These are phyloP conservation scores for Phyllostomus discolor DNA, from an alignment of 2,113 vertebrate species.

Conservation along the genomic window DNA sequence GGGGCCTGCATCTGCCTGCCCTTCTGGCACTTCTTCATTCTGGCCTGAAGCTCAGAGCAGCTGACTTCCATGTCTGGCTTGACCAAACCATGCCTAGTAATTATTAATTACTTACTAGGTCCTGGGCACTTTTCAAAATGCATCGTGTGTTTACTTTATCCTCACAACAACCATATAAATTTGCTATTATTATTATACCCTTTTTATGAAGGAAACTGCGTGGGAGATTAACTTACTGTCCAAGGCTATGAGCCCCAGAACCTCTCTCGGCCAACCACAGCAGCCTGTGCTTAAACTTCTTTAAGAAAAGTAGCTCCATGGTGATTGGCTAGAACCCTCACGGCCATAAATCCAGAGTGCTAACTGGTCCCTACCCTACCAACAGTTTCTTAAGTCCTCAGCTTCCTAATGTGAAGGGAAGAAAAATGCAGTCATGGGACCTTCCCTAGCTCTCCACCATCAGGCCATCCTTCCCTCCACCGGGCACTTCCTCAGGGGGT, in stretches of 20 bases:
- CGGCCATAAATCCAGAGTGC: neutral
- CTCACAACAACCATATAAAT: neutral
- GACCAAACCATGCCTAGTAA: neutral
- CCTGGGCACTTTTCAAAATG: neutral
- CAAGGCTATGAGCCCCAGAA: neutral
- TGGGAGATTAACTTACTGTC: neutral
- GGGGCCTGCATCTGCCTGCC: neutral
- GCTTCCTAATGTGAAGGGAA: neutral
- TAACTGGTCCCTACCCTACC: neutral
- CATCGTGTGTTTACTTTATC: neutral
- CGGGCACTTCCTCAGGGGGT: neutral
- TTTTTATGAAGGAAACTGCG: neutral
- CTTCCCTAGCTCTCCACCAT: neutral
- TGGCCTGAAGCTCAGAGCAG: neutral
- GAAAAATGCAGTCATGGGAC: neutral
- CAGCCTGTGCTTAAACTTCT: neutral
- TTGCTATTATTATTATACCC: neutral
- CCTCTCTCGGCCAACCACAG: neutral
- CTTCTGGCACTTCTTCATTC: neutral
- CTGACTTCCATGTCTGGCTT: neutral
- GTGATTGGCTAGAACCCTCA: neutral
- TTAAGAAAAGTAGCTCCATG: neutral
- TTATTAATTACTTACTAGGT: neutral
- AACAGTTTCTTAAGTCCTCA: neutral
- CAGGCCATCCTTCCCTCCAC: neutral